Conservation (phyloP, 2,113 vertebrate species). For the Acanthisitta chloris region DNA sequence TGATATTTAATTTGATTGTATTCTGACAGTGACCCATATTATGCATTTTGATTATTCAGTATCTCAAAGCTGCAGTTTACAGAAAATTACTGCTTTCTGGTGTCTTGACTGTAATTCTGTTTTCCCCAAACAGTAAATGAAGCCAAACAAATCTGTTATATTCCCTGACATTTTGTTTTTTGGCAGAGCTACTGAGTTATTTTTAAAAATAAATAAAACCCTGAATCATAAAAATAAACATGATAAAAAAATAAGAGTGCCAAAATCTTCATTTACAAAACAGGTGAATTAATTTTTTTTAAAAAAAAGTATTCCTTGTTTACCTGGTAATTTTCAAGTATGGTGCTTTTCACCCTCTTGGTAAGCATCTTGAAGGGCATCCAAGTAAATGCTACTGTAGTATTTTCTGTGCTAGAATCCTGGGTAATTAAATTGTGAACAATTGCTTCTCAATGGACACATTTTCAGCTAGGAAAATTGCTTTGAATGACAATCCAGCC, state of each 20-base stretch:
- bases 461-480: neutral
- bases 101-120: conserved; percentile 26
- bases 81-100: neutral
- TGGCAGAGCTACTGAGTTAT: neutral
- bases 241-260: neutral
- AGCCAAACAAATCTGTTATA: conserved; percentile 17
- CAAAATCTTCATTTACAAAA: neutral
- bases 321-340: neutral
- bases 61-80: conserved; percentile 5
- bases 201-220: neutral
- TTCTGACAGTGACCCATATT: conserved; percentile 17
- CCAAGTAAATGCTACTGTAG: neutral
- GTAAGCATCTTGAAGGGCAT: neutral
- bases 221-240: conserved; percentile 1
- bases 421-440: neutral
- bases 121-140: conserved; percentile 8
- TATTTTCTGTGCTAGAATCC: neutral
- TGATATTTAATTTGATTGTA: conserved; percentile 34
- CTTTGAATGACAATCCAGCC: neutral
- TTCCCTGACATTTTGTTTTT: neutral
- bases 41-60: conserved; percentile 12
- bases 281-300: neutral
- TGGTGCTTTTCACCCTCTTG: neutral
- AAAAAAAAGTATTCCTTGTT: neutral
- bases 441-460: neutral